Percentiles rank a stretch among this genome's conserved stretches.
Evolutionary conservation across 2,888 invertebrate genomes (phyloP).

Genomic region (Creontiades dilutus): DNA sequence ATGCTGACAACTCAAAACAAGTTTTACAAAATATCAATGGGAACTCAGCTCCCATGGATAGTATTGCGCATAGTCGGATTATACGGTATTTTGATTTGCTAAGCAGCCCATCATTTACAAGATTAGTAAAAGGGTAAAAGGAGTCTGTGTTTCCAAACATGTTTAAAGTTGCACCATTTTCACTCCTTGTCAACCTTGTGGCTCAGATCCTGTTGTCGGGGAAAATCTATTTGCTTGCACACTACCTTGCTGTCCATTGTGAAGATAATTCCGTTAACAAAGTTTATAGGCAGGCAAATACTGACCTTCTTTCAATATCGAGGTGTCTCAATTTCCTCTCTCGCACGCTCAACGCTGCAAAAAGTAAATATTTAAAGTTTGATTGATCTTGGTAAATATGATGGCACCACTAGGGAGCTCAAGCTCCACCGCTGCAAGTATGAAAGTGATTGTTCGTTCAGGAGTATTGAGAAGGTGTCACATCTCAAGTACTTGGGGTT

Average conservation of each 20-base stretch:
- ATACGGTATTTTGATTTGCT: too few relatives aligned
- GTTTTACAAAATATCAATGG: too few relatives aligned
- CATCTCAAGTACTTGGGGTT: neutral
- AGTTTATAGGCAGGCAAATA: neutral
- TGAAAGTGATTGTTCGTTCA: neutral
- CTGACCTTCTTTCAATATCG: neutral
- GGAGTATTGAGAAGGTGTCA: neutral
- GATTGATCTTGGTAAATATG: neutral
- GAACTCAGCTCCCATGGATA: too few relatives aligned
- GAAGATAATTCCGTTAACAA: neutral
- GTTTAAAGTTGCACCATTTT: too few relatives aligned
- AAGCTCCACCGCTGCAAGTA: neutral
- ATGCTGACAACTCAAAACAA: too few relatives aligned
- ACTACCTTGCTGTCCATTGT: neutral
- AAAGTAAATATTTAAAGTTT: neutral
- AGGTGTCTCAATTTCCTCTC: neutral
- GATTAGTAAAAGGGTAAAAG: too few relatives aligned
- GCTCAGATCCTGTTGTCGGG: neutral
- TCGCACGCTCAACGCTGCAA: neutral
- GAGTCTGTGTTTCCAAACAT: too few relatives aligned
- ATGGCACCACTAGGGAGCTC: neutral
- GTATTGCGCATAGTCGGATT: too few relatives aligned
- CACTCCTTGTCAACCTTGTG: neutral
- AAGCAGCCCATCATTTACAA: too few relatives aligned
- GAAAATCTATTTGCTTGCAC: neutral